phyloP scores from a whole-genome alignment of 2,797 vertebrate species.

The Ctenochaetus hawaiiensis region DNA sequence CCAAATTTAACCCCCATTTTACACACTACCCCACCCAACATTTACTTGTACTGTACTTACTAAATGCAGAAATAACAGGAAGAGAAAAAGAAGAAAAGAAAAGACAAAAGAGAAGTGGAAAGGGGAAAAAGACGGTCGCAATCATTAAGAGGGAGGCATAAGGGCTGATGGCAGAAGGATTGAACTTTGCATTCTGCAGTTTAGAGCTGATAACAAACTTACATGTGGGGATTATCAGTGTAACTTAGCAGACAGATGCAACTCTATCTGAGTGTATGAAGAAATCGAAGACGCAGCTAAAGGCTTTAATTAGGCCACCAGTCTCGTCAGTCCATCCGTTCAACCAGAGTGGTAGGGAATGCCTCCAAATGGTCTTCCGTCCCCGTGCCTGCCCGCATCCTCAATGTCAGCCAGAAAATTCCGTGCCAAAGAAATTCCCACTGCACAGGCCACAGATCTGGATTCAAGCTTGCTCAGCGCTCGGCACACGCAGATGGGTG shows the following conservation, averaged over 20 bases:
- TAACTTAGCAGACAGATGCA: slow-evolving; percentile 1
- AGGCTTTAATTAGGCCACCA: slow-evolving; percentile 56
- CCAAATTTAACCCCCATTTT: slow-evolving; percentile 31
- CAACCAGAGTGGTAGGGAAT: slow-evolving; percentile 59
- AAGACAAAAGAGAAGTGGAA: background rate
- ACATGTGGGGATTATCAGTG: slow-evolving; percentile 8
- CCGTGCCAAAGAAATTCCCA: slow-evolving; percentile 72
- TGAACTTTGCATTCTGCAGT: background rate
- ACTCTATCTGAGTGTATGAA: slow-evolving; percentile 21
- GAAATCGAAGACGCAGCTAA: slow-evolving; percentile 26
- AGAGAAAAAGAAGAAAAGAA: background rate
- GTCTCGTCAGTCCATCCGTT: slow-evolving; percentile 41
- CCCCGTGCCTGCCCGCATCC: slow-evolving; percentile 46
- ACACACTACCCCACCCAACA: slow-evolving; percentile 25
- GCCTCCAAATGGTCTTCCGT: slow-evolving; percentile 45
- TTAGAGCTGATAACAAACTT: slow-evolving; percentile 14
- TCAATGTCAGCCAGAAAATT: slow-evolving; percentile 62
- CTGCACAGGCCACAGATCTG: slow-evolving; percentile 39
- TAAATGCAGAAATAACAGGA: background rate
- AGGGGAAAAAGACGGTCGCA: background rate
- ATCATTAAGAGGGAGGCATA: background rate
- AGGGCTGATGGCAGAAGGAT: background rate
- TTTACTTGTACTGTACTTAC: slow-evolving; percentile 10
- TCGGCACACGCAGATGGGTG: slow-evolving; percentile 29
- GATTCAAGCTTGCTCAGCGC: slow-evolving; percentile 50